Evolutionary conservation across 2,888 invertebrate species (phyloP).

Genomic region (Mechanitis mazaeus): DNA sequence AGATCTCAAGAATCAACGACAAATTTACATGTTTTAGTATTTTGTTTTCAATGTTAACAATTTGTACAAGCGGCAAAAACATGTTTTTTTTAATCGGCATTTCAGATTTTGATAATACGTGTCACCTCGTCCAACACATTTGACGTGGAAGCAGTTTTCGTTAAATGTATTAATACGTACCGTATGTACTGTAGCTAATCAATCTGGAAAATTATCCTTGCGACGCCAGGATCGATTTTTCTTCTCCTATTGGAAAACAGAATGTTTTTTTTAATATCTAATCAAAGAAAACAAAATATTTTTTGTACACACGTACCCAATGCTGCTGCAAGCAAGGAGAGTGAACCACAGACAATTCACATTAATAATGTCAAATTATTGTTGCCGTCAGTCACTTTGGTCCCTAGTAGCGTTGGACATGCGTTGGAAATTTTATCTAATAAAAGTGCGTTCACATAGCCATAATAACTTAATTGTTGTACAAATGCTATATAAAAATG

Average conservation of each 20-base stretch:
- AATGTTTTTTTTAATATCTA: constrained; percentile 38
- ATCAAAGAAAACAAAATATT: constrained; percentile 40
- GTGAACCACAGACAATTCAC: constrained; percentile 31
- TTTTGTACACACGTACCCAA: constrained; percentile 62
- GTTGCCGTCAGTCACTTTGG: constrained; percentile 4
- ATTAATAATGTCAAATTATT: constrained; percentile 6
- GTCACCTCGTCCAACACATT: constrained; percentile 74
- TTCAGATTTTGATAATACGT: constrained; percentile 70
- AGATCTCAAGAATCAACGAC: neutral
- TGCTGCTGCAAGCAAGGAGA: constrained; percentile 69
- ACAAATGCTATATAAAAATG: too few species aligned
- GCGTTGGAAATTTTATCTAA: constrained; percentile 3
- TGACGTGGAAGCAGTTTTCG: constrained; percentile 71
- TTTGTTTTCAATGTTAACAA: neutral
- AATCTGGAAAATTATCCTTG: constrained; percentile 61
- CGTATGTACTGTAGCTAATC: constrained; percentile 73
- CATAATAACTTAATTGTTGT: neutral
- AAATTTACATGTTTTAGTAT: neutral
- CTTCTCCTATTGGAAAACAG: constrained; percentile 54
- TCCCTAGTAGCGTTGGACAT: constrained; percentile 4
- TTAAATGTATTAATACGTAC: constrained; percentile 59
- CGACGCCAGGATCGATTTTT: constrained; percentile 66
- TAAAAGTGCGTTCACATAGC: neutral
- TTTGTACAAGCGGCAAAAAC: constrained; percentile 4
- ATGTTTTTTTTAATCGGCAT: constrained; percentile 39